A percentile compares a stretch with the other conserved stretches of the same genome.
These are phyloP conservation scores for Percopsis transmontana DNA, from an alignment of 2,113 vertebrate genomes.

Conservation along the genomic window DNA sequence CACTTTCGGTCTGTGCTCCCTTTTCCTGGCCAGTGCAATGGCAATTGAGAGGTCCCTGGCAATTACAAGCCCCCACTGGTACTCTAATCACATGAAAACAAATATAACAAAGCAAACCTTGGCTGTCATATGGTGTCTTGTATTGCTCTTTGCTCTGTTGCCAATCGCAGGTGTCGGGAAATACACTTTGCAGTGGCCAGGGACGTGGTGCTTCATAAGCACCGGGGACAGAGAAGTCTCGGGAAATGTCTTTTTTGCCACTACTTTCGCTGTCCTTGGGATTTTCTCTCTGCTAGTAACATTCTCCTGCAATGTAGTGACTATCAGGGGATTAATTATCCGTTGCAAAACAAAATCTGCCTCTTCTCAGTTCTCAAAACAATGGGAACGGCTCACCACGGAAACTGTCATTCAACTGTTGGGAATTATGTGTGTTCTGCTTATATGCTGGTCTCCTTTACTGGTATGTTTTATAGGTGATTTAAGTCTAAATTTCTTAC, in stretches of 20 bases:
- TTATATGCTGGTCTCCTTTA: slow-evolving; percentile 92
- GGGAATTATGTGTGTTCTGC: slow-evolving; percentile 94
- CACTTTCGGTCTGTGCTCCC: slow-evolving; percentile 90
- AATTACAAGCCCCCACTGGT: slow-evolving; percentile 92
- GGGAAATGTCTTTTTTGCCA: slow-evolving; percentile 83
- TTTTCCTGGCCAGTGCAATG: slow-evolving; percentile 93
- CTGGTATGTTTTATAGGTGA: slow-evolving; percentile 82
- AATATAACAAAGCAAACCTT: slow-evolving; percentile 80
- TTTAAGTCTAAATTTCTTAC: background rate
- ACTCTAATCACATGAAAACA: slow-evolving; percentile 89
- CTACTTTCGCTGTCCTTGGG: slow-evolving; percentile 86
- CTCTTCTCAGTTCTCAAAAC: slow-evolving; percentile 76
- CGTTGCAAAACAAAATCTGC: slow-evolving; percentile 83
- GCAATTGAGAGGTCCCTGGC: slow-evolving; percentile 89
- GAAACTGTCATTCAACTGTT: slow-evolving; percentile 93
- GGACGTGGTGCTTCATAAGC: slow-evolving; percentile 96
- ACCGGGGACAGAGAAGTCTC: slow-evolving; percentile 61
- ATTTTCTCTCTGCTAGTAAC: slow-evolving; percentile 86
- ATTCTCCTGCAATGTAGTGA: slow-evolving; percentile 88
- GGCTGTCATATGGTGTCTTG: slow-evolving; percentile 80
- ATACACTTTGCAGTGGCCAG: slow-evolving; percentile 92
- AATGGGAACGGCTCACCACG: slow-evolving; percentile 90
- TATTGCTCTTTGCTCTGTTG: slow-evolving; percentile 85
- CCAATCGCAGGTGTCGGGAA: slow-evolving; percentile 85
- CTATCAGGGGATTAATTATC: slow-evolving; percentile 85